Percentiles rank a stretch among this genome's conserved stretches.
Conservation (phyloP, 2,888 invertebrate species). For the Drosophila peninsularis region DNA sequence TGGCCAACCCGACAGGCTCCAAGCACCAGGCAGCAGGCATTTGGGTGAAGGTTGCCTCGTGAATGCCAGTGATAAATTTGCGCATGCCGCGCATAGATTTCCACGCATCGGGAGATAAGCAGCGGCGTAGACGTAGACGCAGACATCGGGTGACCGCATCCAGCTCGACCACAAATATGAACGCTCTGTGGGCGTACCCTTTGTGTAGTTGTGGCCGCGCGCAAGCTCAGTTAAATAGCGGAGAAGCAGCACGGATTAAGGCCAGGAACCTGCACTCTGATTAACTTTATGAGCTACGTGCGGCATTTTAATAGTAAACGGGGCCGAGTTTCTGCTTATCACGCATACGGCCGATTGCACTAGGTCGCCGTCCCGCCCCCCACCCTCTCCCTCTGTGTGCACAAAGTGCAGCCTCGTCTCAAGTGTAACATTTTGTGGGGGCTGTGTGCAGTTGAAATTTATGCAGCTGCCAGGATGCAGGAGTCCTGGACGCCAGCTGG, state of each 20-base stretch:
- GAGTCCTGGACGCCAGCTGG: slow-evolving; percentile 57
- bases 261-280: slow-evolving; percentile 59
- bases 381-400: background rate
- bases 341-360: slow-evolving; percentile 67
- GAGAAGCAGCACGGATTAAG: slow-evolving; percentile 27
- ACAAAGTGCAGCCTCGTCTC: slow-evolving; percentile 57
- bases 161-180: slow-evolving; percentile 70
- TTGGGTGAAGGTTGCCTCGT: slow-evolving; percentile 76
- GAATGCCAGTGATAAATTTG: slow-evolving; percentile 78
- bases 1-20: slow-evolving; percentile 60
- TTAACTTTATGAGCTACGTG: slow-evolving; percentile 79
- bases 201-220: slow-evolving; percentile 56
- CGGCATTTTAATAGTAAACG: slow-evolving; percentile 67
- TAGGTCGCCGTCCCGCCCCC: background rate
- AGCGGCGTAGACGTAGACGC: slow-evolving; percentile 27
- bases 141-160: slow-evolving; percentile 41
- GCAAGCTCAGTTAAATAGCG: slow-evolving; percentile 36
- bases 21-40: slow-evolving; percentile 51
- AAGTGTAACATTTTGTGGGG: slow-evolving; percentile 72
- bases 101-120: slow-evolving; percentile 50
- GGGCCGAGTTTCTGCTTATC: slow-evolving; percentile 61
- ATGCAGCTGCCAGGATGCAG: slow-evolving; percentile 65
- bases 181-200: slow-evolving; percentile 58
- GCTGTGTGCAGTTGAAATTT: slow-evolving; percentile 66
- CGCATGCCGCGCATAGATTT: slow-evolving; percentile 79